Conservation (phyloP, 2,888 invertebrate genomes). For the Malacosoma neustria region DNA sequence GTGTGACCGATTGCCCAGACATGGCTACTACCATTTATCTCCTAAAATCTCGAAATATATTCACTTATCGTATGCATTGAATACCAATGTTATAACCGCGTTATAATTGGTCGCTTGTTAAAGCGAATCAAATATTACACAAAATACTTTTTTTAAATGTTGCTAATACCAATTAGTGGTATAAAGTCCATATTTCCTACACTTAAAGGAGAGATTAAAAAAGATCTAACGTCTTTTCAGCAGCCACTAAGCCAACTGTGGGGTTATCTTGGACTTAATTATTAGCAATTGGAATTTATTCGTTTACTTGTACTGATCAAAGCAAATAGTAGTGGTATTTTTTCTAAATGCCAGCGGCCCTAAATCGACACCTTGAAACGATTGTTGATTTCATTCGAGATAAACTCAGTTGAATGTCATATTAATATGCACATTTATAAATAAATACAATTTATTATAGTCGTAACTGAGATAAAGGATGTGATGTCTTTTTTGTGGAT, state of each 20-base stretch:
- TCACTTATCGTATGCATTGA: neutral
- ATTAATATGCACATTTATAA: neutral
- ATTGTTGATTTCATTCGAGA: neutral
- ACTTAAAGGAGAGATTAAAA: too few relatives aligned
- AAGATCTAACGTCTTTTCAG: too few relatives aligned
- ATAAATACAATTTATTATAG: neutral
- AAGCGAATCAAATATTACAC: too few relatives aligned
- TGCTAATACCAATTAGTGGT: too few relatives aligned
- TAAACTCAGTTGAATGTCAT: neutral
- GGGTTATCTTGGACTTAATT: too few relatives aligned
- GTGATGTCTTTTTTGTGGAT: neutral
- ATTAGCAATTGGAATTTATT: too few relatives aligned
- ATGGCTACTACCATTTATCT: slow-evolving; percentile 6
- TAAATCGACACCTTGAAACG: neutral
- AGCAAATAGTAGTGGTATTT: too few relatives aligned
- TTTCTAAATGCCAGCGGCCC: neutral
- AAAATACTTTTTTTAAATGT: neutral
- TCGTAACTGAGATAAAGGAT: neutral
- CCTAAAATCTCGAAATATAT: slow-evolving; percentile 1
- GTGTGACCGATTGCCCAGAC: slow-evolving; percentile 62
- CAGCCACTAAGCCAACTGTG: too few relatives aligned
- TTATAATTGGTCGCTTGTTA: too few relatives aligned
- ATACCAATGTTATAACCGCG: neutral
- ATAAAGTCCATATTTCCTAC: too few relatives aligned
- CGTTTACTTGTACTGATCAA: too few relatives aligned